Conservation (phyloP, 1,140 invertebrate species). For the Diabrotica undecimpunctata region DNA sequence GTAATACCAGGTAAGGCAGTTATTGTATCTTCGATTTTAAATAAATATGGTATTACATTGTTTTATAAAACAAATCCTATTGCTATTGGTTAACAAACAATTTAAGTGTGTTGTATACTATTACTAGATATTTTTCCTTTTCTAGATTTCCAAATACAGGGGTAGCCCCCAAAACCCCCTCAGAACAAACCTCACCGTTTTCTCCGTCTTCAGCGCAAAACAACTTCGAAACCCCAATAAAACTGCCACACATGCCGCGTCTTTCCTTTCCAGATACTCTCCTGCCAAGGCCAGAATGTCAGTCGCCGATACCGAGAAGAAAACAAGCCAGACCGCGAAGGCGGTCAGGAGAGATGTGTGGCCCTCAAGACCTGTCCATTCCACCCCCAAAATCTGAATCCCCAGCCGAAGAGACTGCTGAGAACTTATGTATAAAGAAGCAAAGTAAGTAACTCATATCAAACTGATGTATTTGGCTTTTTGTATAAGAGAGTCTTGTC, state of each 20-base stretch:
- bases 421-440: constrained; percentile 53
- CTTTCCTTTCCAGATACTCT: constrained; percentile 50
- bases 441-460: constrained; percentile 4
- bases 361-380: constrained; percentile 58
- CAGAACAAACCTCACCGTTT: constrained; percentile 29
- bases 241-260: constrained; percentile 52
- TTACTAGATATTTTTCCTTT: background rate
- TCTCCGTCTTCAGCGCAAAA: constrained; percentile 29
- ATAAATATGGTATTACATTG: too few species aligned
- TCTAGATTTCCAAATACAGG: constrained; percentile 34
- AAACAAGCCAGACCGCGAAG: constrained; percentile 78
- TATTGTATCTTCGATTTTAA: too few species aligned
- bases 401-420: constrained; percentile 45
- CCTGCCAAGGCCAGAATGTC: constrained; percentile 48
- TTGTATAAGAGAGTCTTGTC: too few species aligned
- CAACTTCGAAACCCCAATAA: constrained; percentile 39
- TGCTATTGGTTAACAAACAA: too few species aligned
- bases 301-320: constrained; percentile 70
- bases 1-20: background rate
- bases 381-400: constrained; percentile 14
- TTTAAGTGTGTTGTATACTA: too few species aligned
- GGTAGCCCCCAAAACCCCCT: constrained; percentile 30
- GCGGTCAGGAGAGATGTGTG: constrained; percentile 69
- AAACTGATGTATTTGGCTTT: too few species aligned
- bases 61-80: too few species aligned